Conservation (phyloP, 2,797 vertebrate genomes). For the Chlorospingus semifuscus region DNA sequence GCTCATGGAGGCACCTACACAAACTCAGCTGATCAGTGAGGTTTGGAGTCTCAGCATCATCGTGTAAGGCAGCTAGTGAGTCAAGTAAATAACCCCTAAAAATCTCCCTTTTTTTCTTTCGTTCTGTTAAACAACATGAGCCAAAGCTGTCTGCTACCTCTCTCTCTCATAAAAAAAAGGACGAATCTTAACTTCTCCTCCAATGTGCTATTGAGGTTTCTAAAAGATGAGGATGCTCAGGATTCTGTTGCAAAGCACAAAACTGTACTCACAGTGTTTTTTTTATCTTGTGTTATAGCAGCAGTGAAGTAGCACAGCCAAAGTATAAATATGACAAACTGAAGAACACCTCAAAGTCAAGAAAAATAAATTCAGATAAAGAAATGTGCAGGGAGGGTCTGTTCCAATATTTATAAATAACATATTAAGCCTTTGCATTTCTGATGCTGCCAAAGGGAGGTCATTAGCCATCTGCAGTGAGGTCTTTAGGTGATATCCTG, state of each 20-base stretch:
- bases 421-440: not conserved
- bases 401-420: not conserved
- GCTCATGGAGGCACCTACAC: not conserved
- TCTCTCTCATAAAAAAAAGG: no score
- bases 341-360: not conserved
- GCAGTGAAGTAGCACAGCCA: not conserved
- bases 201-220: fast-evolving
- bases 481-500: not conserved
- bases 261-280: not conserved
- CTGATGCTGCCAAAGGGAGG: not conserved
- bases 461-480: not conserved
- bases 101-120: not conserved
- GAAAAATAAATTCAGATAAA: not conserved
- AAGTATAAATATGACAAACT: not conserved
- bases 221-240: not conserved
- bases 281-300: not conserved
- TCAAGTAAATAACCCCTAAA: not conserved
- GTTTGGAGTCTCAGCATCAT: not conserved
- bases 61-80: fast-evolving
- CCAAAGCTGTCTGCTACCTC: not conserved
- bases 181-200: not conserved
- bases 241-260: not conserved
- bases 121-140: not conserved
- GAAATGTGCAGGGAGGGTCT: not conserved
- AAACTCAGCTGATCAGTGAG: not conserved